phyloP scores from a whole-genome alignment of 2,113 vertebrate genomes.

The Dasyprocta punctata region DNA sequence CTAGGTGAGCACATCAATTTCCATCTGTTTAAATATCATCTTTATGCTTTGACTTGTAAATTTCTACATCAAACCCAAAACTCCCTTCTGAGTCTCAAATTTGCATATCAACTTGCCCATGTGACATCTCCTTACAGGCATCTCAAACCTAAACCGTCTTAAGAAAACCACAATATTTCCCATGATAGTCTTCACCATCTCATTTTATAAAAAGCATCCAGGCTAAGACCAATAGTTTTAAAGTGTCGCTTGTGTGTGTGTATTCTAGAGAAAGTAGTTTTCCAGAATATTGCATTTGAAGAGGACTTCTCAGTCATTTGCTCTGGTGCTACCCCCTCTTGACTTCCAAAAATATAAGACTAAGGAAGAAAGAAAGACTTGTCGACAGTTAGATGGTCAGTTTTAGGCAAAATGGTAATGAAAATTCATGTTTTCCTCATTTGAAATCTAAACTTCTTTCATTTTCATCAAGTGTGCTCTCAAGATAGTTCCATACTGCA shows the following conservation, averaged over 20 bases:
- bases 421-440: background rate
- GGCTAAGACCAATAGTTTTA: background rate
- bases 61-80: conserved; percentile 28
- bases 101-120: background rate
- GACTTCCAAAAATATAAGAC: background rate
- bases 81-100: background rate
- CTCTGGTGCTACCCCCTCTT: background rate
- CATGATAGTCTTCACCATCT: background rate
- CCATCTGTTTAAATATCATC: background rate
- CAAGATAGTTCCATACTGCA: background rate
- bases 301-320: background rate
- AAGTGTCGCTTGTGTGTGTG: background rate
- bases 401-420: background rate
- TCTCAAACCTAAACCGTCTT: background rate
- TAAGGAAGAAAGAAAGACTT: background rate
- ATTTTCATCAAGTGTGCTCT: background rate
- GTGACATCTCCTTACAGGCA: background rate
- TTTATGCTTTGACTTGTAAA: background rate
- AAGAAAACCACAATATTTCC: background rate
- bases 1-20: background rate
- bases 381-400: background rate
- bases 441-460: background rate
- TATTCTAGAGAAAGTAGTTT: background rate
- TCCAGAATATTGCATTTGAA: background rate
- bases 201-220: background rate